These are phyloP conservation scores for Peromyscus attwateri DNA, from an alignment of 2,797 vertebrate genomes.

Conservation along the genomic window DNA sequence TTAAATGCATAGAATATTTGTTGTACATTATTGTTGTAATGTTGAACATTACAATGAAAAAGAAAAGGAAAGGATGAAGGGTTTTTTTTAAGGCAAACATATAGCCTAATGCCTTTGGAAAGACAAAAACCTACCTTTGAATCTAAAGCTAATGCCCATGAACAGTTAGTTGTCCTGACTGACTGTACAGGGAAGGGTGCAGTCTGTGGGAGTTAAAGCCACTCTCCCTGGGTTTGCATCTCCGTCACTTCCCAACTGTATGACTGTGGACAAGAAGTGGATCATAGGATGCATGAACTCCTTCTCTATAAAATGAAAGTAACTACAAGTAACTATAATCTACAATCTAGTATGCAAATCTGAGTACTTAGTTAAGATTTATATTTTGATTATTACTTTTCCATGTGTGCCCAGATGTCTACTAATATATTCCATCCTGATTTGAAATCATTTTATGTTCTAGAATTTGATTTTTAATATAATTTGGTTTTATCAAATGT, in stretches of 20 bases:
- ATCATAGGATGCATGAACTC: not conserved
- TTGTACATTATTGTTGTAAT: too few relatives aligned
- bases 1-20: not conserved
- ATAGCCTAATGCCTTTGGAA: not conserved
- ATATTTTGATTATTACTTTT: not conserved
- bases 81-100: not conserved
- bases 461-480: not conserved
- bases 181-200: not conserved
- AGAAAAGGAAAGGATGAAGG: not conserved
- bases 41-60: not conserved
- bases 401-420: not conserved
- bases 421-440: not conserved
- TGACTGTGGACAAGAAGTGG: not conserved
- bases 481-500: not conserved
- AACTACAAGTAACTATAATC: not conserved
- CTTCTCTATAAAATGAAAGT: not conserved
- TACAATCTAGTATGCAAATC: not conserved
- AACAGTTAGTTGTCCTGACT: not conserved
- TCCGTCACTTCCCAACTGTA: not conserved
- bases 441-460: not conserved
- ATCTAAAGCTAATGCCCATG: not conserved
- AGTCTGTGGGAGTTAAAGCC: rapidly evolving
- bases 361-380: not conserved
- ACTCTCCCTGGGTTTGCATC: not conserved
- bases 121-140: not conserved